Base-by-base conservation (phyloP, 2,113 vertebrate genomes). In the Climacteris rufus region DNA sequence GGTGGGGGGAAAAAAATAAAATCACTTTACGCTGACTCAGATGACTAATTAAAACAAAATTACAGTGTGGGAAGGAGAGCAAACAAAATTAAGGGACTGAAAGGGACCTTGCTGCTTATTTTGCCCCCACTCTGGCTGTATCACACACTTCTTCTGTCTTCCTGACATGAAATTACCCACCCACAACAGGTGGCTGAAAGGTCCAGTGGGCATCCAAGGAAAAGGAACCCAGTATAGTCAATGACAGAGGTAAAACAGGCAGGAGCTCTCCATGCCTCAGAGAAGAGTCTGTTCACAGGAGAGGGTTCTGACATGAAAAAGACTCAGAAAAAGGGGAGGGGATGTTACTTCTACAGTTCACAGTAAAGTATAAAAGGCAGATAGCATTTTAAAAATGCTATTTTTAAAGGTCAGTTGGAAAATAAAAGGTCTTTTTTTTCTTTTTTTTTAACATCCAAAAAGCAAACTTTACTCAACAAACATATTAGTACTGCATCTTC, bases 61-160 rank as follows among this genome's bases (percentile, higher is more conserved):
- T n/a, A n/a, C n/a, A n/a, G n/a, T n/a, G n/a, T n/a, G n/a, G n/a
- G n/a, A n/a, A n/a, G n/a, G 18, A 56, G 12, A 40, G 28, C 10
- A 78, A 71, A 35, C 2, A 47, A 75, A 79, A 78, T 30, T n/a
- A 25, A 87, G 28, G 44, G 33, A 56, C 24, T 89, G 57, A 94
- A 89, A 70, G 68, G 57, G 20, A 60, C 8, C 18, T 28, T 50
- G 45, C 11, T 57, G 16, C 12, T 77, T 65, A 52, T 77, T 92
- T 81, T 68, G 50, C 18, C 24, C 24, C 33, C 0, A 0, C 28
- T 47, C 35, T 63, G 50, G 12, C 21, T 54, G 12, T 33, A 17
- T 64, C 16, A 42, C 27, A 52, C 0, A 0, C 13, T 71, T 11
- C 2, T 1, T 21, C 2, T 1, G 37, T 74, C 22, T 22, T 68